Conservation (phyloP, 2,797 vertebrate species). For the Sebastes miniatus region DNA sequence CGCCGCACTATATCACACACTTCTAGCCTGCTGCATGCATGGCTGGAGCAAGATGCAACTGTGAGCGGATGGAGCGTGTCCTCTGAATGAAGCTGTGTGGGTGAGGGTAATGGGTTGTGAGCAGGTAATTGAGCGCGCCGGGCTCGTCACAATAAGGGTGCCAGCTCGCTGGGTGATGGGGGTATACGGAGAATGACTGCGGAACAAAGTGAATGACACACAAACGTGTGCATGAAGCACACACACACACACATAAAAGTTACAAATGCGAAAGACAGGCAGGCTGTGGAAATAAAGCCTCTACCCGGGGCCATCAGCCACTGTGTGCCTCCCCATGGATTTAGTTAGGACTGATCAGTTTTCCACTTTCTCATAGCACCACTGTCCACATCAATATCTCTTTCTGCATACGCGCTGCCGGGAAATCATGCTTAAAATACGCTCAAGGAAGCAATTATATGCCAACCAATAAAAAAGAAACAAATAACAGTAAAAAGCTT, state of each 20-base stretch:
- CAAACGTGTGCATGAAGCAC: neutral
- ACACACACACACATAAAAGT: neutral
- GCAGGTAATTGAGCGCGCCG: conserved; percentile 47
- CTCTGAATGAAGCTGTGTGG: conserved; percentile 35
- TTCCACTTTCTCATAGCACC: conserved; percentile 40
- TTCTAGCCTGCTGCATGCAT: conserved; percentile 10
- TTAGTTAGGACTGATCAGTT: conserved; percentile 36
- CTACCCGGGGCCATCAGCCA: neutral
- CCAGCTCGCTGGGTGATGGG: conserved; percentile 20
- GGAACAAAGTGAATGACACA: neutral
- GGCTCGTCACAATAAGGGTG: conserved; percentile 39
- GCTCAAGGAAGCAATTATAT: conserved; percentile 4
- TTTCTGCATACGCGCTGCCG: neutral
- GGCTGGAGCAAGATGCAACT: conserved; percentile 37
- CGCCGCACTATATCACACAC: conserved; percentile 15
- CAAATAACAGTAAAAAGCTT: neutral
- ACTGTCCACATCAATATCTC: conserved; percentile 36
- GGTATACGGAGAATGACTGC: conserved; percentile 15
- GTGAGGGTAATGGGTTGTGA: conserved; percentile 57
- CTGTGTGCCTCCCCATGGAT: conserved; percentile 10
- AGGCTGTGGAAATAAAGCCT: conserved; percentile 29
- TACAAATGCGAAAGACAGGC: conserved; percentile 2
- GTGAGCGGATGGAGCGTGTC: conserved; percentile 19
- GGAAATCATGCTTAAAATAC: conserved; percentile 7
- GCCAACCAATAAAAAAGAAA: neutral